Evolutionary conservation across 2,113 vertebrate genomes (phyloP), one percentile per base, ranked within the genome.

Genomic region (Odocoileus hemionus): DNA sequence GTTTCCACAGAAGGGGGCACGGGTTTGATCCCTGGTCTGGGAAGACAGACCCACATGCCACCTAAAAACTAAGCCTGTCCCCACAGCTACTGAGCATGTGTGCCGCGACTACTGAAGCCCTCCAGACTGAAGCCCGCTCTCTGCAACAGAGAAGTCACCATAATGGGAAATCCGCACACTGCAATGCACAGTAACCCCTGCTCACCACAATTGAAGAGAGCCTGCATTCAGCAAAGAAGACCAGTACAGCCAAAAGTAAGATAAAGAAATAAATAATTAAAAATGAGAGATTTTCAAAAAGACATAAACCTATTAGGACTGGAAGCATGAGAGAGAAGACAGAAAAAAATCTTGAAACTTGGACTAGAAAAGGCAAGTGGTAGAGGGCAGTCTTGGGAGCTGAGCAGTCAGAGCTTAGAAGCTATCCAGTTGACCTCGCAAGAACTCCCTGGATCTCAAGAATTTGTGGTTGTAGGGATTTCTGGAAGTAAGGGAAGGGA

Each of bases 111-210:
- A 67, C 16, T 10, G 64, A 67, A 21, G 64, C 33, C 64, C 8
- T 67, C 17, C 8, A 36, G n/a, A n/a, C 17, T 67, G 21, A 67
- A 67, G n/a, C n/a, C 64, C 0, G 0, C 2, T 0, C 17, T 36
- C 64, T 67, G 17, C 64, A 36, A 36, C 64, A 70, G 8, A 11
- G 64, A 19, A 36, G 33, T 67, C 33, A 19, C 17, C 17, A 1
- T n/a, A 36, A 5, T 11, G n/a, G 64, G n/a, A 36, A 70, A 70
- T 2, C 64, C 9, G 0, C 64, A n/a, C 64, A 8, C 64, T 36
- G 33, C 64, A 36, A 36, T 1, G 1, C 33, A 36, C 64, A 36
- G 8, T 2, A 17, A 67, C 33, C n/a, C 17, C 33, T 0, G 1
- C 23, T 76, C 0, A 7, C 33, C 33, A 21, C 64, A 70, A 3